A percentile compares a stretch with the other conserved stretches of the same genome.
Evolutionary conservation across 2,113 vertebrate genomes (phyloP).

Genomic region (Oceanites oceanicus): DNA sequence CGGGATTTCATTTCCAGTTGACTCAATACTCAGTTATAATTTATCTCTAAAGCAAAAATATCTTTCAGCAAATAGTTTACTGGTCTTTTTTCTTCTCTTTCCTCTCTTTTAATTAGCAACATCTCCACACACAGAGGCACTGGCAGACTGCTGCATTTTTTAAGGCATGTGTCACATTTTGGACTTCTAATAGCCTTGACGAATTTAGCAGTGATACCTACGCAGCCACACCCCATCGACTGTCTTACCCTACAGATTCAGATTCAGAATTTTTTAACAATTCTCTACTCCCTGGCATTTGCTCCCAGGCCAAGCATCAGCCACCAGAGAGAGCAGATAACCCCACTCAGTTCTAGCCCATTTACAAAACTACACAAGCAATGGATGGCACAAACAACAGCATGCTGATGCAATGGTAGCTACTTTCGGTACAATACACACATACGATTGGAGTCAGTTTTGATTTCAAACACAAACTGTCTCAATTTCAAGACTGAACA

Average conservation of each 20-base stretch:
- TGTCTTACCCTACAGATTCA: background rate
- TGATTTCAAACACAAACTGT: background rate
- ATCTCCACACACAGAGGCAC: background rate
- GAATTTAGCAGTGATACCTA: background rate
- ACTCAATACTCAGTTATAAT: background rate
- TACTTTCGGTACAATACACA: background rate
- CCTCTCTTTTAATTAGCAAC: background rate
- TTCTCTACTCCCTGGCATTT: background rate
- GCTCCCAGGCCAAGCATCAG: background rate
- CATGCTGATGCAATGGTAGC: background rate
- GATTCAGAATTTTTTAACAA: background rate
- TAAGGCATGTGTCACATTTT: background rate
- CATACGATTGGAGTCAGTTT: background rate
- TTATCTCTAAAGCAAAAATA: background rate
- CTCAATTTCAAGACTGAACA: background rate
- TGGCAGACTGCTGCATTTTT: background rate
- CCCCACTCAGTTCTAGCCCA: background rate
- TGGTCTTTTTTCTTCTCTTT: background rate
- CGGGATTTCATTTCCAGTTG: background rate
- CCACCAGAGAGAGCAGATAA: background rate
- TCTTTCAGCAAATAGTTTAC: background rate
- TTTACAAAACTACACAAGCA: background rate
- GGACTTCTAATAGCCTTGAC: background rate
- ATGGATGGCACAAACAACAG: background rate
- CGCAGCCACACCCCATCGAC: rapidly evolving